Conservation (phyloP, 2,888 invertebrate species). For the Tineola bisselliella region DNA sequence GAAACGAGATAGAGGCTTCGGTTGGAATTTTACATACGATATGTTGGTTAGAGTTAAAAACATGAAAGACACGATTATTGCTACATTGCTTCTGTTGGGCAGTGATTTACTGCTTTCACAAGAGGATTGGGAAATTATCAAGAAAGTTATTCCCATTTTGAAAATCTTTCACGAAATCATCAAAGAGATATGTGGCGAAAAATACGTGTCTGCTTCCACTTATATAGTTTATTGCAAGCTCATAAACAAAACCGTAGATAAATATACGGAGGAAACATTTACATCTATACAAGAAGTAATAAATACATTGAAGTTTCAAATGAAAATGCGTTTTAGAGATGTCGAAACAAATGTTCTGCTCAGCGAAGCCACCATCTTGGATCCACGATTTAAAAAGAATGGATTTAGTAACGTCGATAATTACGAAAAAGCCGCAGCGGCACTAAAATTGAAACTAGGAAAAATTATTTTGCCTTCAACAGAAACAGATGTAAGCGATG, state of each 20-base stretch:
- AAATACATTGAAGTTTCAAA: neutral
- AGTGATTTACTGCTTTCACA: conserved; percentile 15
- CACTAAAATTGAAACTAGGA: neutral
- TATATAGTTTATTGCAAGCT: conserved; percentile 10
- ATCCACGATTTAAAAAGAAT: conserved; percentile 14
- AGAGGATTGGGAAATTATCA: conserved; percentile 17
- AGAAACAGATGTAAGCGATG: no score
- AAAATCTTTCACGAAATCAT: conserved; percentile 16
- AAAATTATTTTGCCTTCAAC: no score
- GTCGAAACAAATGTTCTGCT: neutral
- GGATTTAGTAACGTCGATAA: conserved; percentile 9
- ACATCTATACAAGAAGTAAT: neutral
- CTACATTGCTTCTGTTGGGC: conserved; percentile 19
- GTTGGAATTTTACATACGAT: conserved; percentile 25
- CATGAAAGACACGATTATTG: conserved; percentile 20
- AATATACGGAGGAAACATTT: neutral
- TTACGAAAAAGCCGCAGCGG: neutral
- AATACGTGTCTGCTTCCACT: conserved; percentile 15
- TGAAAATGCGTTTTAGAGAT: neutral
- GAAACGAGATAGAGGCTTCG: conserved; percentile 21
- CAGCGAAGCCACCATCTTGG: conserved; percentile 11
- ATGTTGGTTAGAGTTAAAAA: conserved; percentile 18
- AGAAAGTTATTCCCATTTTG: conserved; percentile 15
- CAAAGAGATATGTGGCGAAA: conserved; percentile 14
- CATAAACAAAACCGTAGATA: neutral